These are phyloP conservation scores for Apotomis turbidana DNA, from an alignment of 2,888 invertebrate genomes.

Conservation along the genomic window DNA sequence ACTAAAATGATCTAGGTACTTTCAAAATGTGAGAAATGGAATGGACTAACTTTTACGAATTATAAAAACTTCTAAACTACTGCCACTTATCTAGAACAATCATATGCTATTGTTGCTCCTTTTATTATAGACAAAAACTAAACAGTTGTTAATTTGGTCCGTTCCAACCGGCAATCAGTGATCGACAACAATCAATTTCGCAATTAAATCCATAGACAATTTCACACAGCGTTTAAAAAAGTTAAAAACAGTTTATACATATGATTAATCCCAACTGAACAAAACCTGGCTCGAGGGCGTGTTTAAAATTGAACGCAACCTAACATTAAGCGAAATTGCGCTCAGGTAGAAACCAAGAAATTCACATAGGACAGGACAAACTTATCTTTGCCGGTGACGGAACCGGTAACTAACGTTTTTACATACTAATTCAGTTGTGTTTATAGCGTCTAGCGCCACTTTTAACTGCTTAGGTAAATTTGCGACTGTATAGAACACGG, in stretches of 20 bases:
- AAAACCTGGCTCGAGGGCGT: conserved; percentile 46
- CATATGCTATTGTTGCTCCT: conserved; percentile 17
- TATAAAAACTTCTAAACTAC: neutral
- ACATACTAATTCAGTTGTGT: neutral
- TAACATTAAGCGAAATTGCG: conserved; percentile 48
- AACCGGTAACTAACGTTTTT: conserved; percentile 16
- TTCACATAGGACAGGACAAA: conserved; percentile 51
- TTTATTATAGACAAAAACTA: conserved; percentile 14
- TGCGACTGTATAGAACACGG: conserved; percentile 10
- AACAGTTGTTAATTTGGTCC: conserved; percentile 21
- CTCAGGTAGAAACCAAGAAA: conserved; percentile 62
- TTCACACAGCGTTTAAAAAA: conserved; percentile 28
- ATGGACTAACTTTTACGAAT: too few relatives aligned
- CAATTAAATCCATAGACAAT: conserved; percentile 41
- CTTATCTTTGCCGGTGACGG: conserved; percentile 39
- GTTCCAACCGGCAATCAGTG: conserved; percentile 23
- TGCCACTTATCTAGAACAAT: conserved; percentile 4
- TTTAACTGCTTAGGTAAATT: conserved; percentile 19
- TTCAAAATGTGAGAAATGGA: too few relatives aligned
- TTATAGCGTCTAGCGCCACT: neutral
- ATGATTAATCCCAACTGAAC: conserved; percentile 39
- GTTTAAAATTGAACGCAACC: conserved; percentile 46
- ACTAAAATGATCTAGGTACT: too few relatives aligned
- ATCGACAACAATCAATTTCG: conserved; percentile 42
- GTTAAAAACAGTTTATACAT: conserved; percentile 34